Percentiles rank a stretch among this genome's conserved stretches.
phyloP scores from a whole-genome alignment of 2,113 vertebrate species.

The Siniperca knerii region DNA sequence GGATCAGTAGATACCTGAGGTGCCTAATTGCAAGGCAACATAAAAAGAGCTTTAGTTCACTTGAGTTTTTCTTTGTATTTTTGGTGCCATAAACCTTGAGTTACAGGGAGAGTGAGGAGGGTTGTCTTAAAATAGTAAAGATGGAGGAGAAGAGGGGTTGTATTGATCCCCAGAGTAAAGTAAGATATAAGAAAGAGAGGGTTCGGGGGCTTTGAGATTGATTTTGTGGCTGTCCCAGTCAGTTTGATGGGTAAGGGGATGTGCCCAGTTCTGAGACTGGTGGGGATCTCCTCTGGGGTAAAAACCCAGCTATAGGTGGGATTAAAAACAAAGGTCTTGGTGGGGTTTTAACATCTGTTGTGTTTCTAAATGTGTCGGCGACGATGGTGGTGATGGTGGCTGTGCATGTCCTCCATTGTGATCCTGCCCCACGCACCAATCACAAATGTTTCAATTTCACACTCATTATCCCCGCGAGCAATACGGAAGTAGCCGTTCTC shows the following conservation, averaged over 20 bases:
- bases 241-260: conserved; percentile 28
- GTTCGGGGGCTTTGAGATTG: conserved; percentile 12
- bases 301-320: conserved; percentile 27
- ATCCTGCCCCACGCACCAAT: conserved; percentile 96
- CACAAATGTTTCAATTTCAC: conserved; percentile 95
- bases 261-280: conserved; percentile 43
- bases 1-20: conserved; percentile 74
- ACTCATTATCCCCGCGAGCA: conserved; percentile 92
- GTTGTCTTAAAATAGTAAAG: conserved; percentile 19
- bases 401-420: conserved; percentile 94
- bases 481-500: conserved; percentile 95
- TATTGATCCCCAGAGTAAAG: conserved; percentile 31
- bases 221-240: conserved; percentile 38
- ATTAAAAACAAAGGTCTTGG: conserved; percentile 38
- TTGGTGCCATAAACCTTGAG: conserved; percentile 59
- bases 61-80: conserved; percentile 41
- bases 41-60: conserved; percentile 38
- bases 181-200: conserved; percentile 23
- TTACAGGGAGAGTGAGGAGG: conserved; percentile 14
- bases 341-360: not conserved
- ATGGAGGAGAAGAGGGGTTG: not conserved
- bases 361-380: conserved; percentile 68
- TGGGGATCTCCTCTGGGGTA: conserved; percentile 34
- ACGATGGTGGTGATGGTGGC: conserved; percentile 83
- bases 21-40: conserved; percentile 43